Conservation (phyloP, 1,140 invertebrate genomes). For the Myzus persicae region DNA sequence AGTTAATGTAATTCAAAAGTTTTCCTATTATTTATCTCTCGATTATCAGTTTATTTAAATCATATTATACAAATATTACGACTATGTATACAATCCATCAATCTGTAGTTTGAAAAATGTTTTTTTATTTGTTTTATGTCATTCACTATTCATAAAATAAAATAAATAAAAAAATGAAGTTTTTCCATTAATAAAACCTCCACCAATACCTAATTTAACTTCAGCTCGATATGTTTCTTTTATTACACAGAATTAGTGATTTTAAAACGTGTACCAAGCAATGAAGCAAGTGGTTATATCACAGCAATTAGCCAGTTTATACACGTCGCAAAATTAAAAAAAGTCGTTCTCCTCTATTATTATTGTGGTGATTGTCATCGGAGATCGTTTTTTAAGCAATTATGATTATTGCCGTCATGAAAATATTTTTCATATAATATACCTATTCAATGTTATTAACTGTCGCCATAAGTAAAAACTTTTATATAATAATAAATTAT, state of each 20-base stretch:
- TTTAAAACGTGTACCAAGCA: no score
- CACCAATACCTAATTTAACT: neutral
- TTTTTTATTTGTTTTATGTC: neutral
- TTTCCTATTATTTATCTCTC: slow-evolving; percentile 2
- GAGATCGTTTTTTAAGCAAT: neutral
- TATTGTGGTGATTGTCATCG: neutral
- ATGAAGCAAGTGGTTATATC: neutral
- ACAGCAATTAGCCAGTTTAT: neutral
- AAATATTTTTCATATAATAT: no score
- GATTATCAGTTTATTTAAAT: slow-evolving; percentile 1
- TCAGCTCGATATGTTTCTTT: neutral
- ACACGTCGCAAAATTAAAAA: neutral
- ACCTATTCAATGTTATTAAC: neutral
- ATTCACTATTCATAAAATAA: neutral
- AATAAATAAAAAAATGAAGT: neutral
- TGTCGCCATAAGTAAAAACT: neutral
- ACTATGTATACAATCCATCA: neutral
- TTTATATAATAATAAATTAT: neutral
- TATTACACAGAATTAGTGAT: neutral
- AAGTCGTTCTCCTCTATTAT: neutral
- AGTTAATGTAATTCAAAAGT: slow-evolving; percentile 2
- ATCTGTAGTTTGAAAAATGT: neutral
- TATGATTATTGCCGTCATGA: neutral
- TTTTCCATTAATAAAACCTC: neutral
- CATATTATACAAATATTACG: slow-evolving; percentile 1